Evolutionary conservation across 2,888 invertebrate species (phyloP), one percentile per base, ranked within the genome.

Genomic region (Acrobasis repandana): DNA sequence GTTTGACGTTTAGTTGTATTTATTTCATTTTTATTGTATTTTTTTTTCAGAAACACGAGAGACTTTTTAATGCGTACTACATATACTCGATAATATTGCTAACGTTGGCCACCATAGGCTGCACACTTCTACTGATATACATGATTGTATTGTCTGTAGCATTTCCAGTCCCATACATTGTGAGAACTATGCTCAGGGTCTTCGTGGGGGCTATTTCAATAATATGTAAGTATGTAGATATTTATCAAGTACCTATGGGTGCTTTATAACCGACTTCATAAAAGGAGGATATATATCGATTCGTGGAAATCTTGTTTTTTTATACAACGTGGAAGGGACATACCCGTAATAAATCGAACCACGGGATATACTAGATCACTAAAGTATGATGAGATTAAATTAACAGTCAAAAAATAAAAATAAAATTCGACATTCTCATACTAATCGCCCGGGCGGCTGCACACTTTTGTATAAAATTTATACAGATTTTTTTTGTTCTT

Each of bases 41-140:
- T 10, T 58, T 28, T 28, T 59, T 58, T 15, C 59, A 51, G 51
- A 51, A 51, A 51, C 51, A 51, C 14, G 49, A 49, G 6, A 58
- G n/a, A 20, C 18, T 58, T 8, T 58, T 58, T 15, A 8, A 58
- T 6, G 34, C 14, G 1, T 58, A 49, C 38, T 58, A 50, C 16
- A 36, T 49, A 3, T 58, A 58, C 18, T 20, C 58, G 5, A 36
- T 58, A 2, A 36, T 49, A 3, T 16, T 36, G n/a, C 34, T 58
- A 10, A 38, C 38, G 1, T 9, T 58, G 4, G 8, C 50, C 9
- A 15, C 1, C 11, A 16, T 36, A n/a, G 10, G 14, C 11, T 16
- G 34, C 18, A n/a, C 49, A 9, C 14, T 58, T 2, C 38, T 34
- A 0, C 14, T 56, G 16, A 14, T 34, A n/a, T 34, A 16, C 14